Evolutionary conservation across 2,113 vertebrate species (phyloP).

Genomic region (Alligator mississippiensis): DNA sequence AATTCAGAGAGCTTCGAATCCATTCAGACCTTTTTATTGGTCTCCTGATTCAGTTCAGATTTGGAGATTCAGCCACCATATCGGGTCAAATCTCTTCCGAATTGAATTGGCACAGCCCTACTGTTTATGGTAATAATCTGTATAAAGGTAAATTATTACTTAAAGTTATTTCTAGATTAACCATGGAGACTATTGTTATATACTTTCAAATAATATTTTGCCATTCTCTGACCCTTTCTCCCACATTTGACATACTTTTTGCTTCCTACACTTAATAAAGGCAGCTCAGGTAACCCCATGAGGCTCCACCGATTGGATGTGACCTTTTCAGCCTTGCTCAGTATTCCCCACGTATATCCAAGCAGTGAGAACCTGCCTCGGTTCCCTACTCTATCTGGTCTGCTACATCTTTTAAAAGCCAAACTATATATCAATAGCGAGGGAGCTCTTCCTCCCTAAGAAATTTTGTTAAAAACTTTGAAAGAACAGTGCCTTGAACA

Average conservation of each 20-base stretch:
- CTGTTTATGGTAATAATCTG: not conserved
- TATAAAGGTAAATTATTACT: not conserved
- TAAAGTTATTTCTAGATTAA: constrained; percentile 5
- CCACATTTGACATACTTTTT: not conserved
- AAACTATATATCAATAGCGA: constrained; percentile 21
- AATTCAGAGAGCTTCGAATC: no score
- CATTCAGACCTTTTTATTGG: no score
- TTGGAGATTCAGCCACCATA: no score
- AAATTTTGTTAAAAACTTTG: not conserved
- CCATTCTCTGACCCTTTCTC: not conserved
- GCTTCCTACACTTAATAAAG: not conserved
- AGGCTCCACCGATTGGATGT: not conserved
- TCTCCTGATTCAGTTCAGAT: no score
- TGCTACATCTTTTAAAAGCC: not conserved
- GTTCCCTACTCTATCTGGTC: constrained; percentile 1
- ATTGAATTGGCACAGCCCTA: no score
- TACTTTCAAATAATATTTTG: not conserved
- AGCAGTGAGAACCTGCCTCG: not conserved
- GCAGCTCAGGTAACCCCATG: not conserved
- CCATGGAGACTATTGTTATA: constrained; percentile 4
- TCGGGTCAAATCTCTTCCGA: no score
- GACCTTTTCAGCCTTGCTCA: not conserved
- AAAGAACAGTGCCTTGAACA: constrained; percentile 8
- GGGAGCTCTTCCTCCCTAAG: not conserved
- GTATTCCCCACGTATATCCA: not conserved